Evolutionary conservation across 2,797 vertebrate genomes (phyloP), one percentile per base, ranked within the genome.

Genomic region (Macropodus opercularis): DNA sequence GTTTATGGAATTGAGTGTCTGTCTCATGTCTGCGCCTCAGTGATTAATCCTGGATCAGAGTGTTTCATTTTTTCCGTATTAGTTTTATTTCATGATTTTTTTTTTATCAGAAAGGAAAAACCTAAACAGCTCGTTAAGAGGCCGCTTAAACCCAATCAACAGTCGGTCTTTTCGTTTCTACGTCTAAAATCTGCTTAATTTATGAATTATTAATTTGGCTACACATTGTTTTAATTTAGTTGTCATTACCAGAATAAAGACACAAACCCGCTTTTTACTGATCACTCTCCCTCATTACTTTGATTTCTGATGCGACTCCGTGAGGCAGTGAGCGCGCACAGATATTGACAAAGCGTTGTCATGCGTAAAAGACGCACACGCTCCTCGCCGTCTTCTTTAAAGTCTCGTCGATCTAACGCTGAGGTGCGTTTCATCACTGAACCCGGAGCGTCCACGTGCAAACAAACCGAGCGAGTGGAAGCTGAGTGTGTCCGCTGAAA

Each of bases 311-410:
- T 10, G n/a, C 8, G 35, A 0, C 42, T 23, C 44, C 12, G 38
- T 19, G 36, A 23, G 36, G 23, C 41, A 6, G 49, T 29, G 41
- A 18, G 44, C 5, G 47, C 2, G 26, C 12, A 34, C 42, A 17
- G 31, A 29, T 48, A 72, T 65, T 46, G 69, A 66, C 69, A 17
- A 19, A 3, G 55, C 24, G 8, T 27, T 1, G 31, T 56, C 56
- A 66, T 31, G 42, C 61, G 38, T 38, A 41, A 53, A 52, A 36
- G 31, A 19, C 48, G 6, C 18, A 14, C 48, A 18, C 59, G 11
- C 60, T 0, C 49, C 1, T 10, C 27, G 6, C 41, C 21, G 6
- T 39, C 26, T 17, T 17, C 19, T 31, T 36, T 22, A 21, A 36
- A 29, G 17, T 6, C 29, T 19, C 12, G 17, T 41, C 21, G 3